Conservation (phyloP, 1,140 invertebrate species). For the Tenebrio molitor region DNA sequence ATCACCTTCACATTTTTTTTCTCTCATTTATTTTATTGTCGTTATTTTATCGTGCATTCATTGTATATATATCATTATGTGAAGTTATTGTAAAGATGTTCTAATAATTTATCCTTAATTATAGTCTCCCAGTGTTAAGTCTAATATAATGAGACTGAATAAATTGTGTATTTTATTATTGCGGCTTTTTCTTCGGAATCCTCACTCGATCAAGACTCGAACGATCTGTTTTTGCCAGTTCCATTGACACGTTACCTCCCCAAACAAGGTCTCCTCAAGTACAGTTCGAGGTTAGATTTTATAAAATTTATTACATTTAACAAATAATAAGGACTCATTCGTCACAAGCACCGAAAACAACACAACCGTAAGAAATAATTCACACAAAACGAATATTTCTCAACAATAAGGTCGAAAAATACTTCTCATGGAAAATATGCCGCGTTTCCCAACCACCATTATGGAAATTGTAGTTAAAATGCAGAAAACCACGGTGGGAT, state of each 20-base stretch:
- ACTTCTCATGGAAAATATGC: conserved; percentile 27
- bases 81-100: conserved; percentile 63
- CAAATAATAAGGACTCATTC: conserved; percentile 44
- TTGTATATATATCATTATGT: conserved; percentile 62
- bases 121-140: conserved; percentile 62
- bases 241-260: conserved; percentile 17
- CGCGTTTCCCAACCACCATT: conserved; percentile 19
- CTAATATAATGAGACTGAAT: conserved; percentile 65
- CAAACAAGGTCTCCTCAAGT: conserved; percentile 53
- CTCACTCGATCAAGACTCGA: conserved; percentile 34
- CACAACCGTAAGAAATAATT: conserved; percentile 24
- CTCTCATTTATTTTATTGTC: conserved; percentile 56
- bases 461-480: conserved; percentile 5
- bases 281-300: conserved; percentile 53
- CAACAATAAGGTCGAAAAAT: conserved; percentile 33
- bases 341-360: conserved; percentile 34
- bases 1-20: conserved; percentile 52
- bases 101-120: conserved; percentile 63
- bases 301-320: conserved; percentile 46
- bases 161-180: conserved; percentile 63
- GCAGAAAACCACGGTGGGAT: conserved; percentile 4
- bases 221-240: conserved; percentile 46
- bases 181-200: conserved; percentile 49
- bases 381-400: conserved; percentile 22
- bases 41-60: conserved; percentile 56